Evolutionary conservation across 2,888 invertebrate genomes (phyloP).

Genomic region (Mythimna lalbum): DNA sequence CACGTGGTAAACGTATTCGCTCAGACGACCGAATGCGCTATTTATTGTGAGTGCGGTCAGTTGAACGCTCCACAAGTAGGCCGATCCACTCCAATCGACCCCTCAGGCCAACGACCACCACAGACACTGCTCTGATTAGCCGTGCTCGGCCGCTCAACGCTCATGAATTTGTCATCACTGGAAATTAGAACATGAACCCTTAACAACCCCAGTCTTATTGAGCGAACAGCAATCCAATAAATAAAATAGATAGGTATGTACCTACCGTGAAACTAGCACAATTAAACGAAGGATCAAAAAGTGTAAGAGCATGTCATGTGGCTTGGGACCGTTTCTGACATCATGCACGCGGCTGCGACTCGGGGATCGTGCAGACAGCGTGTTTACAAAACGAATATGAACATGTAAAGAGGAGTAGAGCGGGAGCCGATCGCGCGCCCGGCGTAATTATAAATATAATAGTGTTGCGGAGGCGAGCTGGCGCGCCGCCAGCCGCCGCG

Average conservation of each 20-base stretch:
- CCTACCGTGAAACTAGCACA: not conserved
- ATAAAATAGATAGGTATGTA: too few species aligned
- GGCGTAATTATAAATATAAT: slow-evolving; percentile 68
- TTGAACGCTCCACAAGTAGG: slow-evolving; percentile 73
- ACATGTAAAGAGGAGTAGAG: slow-evolving; percentile 32
- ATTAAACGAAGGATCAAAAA: not conserved
- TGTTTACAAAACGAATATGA: slow-evolving; percentile 58
- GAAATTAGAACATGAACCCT: not conserved
- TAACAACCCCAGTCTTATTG: not conserved
- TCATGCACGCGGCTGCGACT: not conserved
- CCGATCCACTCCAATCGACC: slow-evolving; percentile 26
- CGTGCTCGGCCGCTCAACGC: not conserved
- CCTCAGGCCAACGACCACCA: slow-evolving; percentile 36
- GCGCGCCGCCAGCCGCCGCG: slow-evolving; percentile 65
- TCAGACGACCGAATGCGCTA: slow-evolving; percentile 57
- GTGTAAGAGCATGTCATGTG: not conserved
- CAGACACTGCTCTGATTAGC: slow-evolving; percentile 4
- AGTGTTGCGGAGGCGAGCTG: slow-evolving; percentile 55
- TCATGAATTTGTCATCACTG: slow-evolving; percentile 9
- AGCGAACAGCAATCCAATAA: not conserved
- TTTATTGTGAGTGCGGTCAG: slow-evolving; percentile 62
- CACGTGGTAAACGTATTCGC: slow-evolving; percentile 19
- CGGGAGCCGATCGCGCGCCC: slow-evolving; percentile 43
- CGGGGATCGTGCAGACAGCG: slow-evolving; percentile 6
- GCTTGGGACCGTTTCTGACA: not conserved